Base-by-base conservation (phyloP, 35 echinoderm and acorn worm species). In the Diadema setosum region DNA sequence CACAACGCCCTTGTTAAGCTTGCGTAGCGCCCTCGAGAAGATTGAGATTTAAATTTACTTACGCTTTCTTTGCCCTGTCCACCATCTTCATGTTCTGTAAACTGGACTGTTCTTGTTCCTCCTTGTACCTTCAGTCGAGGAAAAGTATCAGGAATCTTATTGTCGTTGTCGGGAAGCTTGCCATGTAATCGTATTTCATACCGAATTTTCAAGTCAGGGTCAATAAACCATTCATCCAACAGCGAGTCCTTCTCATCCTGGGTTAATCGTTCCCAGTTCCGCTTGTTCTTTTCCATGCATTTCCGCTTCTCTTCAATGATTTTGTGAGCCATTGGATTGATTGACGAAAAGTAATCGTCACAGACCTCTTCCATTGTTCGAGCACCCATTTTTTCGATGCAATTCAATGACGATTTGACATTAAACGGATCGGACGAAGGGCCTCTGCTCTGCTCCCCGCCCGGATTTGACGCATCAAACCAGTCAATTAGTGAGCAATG, bases 221-320 rank as follows among this genome's bases (percentile, higher is more conserved):
- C 95, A 32, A 93, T 86, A 46, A 97, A 97, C 95, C 95, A 97
- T 12, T 97, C 95, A 61, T 97, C 83, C 29, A 93, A 75, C 3
- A 87, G 16, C 0, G 43, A 58, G 85, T 97, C 94, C 78, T 93
- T 97, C 67, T 93, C 91, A 27, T 57, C 46, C 84, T 97, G 91
- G 56, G 41, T 84, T 31, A 97, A 64, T 18, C 46, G 60, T 23
- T 91, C 83, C 95, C 95, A 97, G 48, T 93, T 78, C 45, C 46
- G 64, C 14, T 70, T 84, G 12, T 93, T 57, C 29, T 75, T 50
- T 16, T 93, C 64, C 59, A 64, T 89, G 29, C 85, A 91, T 52
- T 84, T 46, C 56, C 87, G 86, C 58, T 97, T 97, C 58, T 97
- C 87, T 21, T 37, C 57, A 29, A 97, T 88, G 23, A 97, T 73